Evolutionary conservation across 2,113 vertebrate genomes (phyloP), one percentile per base, ranked within the genome.

Genomic region (Sialia sialis): DNA sequence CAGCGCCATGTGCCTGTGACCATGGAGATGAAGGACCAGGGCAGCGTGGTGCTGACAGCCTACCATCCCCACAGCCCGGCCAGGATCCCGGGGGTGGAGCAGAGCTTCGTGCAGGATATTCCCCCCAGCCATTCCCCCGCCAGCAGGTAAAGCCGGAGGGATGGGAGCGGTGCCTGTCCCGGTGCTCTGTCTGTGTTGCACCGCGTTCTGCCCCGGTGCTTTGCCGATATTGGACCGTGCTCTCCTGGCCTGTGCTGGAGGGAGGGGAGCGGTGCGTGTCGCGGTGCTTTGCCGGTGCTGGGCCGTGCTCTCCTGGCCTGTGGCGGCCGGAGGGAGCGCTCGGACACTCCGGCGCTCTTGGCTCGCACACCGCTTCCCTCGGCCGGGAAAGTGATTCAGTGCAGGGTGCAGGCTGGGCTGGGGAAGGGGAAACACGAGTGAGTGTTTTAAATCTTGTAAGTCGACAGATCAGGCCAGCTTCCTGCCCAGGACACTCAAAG

Each of bases 21-120:
- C 91, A 99, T 99, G 98, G 98, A 99, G 87, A 97, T 98, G 95
- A 98, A 98, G 94, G 98, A 98, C 94, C 97, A 98, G 2, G 98
- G 98, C 96, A 98, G 98, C 90, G 98, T 99, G 97, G 98, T 98
- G 84, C 97, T 99, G 87, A 99, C 98, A 78, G 98, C 98, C 84
- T 99, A 98, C 94, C 98, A 99, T 77, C 98, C 98, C 17, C 98
- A 98, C 97, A 95, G 97, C n/a, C 96, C 98, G 2, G 89, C 98
- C 52, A 97, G 96, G 94, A 97, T 96, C 52, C 93, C 97, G 5
- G 80, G 84, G 92, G 79, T 94, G 63, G 98, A 98, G 78, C 97
- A 98, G 80, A 97, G 92, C 97, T 97, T 98, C 77, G 97, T 95
- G 18, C 93, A 97, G 78, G 98, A 96, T 29, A 86, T 96, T 29